Percentiles rank a stretch among this genome's conserved stretches.
These are phyloP conservation scores for Paracanthobrama guichenoti DNA, from an alignment of 2,113 vertebrate species.

Conservation along the genomic window DNA sequence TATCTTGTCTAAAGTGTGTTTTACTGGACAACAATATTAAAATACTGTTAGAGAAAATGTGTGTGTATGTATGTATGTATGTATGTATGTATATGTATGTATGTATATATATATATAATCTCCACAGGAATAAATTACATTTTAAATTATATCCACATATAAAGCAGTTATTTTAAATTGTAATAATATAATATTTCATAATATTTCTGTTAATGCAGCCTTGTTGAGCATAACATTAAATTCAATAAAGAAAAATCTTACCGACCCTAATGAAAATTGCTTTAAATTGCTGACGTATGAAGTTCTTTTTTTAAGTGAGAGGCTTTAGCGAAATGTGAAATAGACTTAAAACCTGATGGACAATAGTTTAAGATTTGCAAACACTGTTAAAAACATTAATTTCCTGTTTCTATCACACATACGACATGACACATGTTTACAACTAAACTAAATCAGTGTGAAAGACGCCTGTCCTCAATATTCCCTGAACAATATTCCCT, in stretches of 20 bases:
- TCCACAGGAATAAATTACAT: too few species aligned
- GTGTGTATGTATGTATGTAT: too few species aligned
- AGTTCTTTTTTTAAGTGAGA: background rate
- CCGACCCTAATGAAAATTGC: background rate
- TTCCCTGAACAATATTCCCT: background rate
- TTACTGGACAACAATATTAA: background rate
- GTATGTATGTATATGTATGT: too few species aligned
- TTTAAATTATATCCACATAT: too few species aligned
- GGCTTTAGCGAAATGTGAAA: background rate
- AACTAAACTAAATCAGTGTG: background rate
- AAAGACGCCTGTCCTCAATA: conserved; percentile 1
- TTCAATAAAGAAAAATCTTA: background rate
- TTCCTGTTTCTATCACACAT: background rate
- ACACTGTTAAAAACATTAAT: background rate
- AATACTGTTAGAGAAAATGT: too few species aligned
- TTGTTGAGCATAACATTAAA: background rate
- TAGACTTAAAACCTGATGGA: background rate
- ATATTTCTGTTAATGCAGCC: background rate
- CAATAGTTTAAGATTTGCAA: background rate
- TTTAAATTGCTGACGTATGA: background rate
- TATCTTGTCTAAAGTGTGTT: too few species aligned
- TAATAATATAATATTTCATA: background rate
- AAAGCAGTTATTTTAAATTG: background rate
- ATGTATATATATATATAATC: too few species aligned
- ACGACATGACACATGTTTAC: conserved; percentile 6